Base-by-base conservation (phyloP, 2,888 invertebrate genomes). In the Acrocera orbiculus region DNA sequence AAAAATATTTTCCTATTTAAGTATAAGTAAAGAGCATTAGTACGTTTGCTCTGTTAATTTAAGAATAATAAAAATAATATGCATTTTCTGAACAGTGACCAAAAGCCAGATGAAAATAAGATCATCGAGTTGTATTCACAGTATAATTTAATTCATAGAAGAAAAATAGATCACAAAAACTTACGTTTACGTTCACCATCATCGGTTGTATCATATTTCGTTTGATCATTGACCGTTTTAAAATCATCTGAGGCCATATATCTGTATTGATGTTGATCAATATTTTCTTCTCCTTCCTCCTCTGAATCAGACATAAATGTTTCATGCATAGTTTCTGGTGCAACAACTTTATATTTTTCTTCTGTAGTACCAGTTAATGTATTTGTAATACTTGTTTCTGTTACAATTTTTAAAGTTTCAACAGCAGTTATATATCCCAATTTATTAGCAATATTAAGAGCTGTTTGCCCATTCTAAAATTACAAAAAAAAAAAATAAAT, bases 251-350 rank as follows among this genome's bases (percentile, higher is more conserved):
- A 75, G 37, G 78, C 80, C 73, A 82, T 74, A 61, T 81, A 81
- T 48, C 76, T 73, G 54, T 80, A 81, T 46, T 69, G 68, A 46
- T 69, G 70, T 45, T 73, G 71, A 54, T 81, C 78, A 51, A 56
- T 55, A n/a, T 53, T 46, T 53, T 67, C 56, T 76, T 89, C 90
- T 65, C 89, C 92, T 71, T 98, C 96, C 64, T 98, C 96, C 58
- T 98, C 98, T 1, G 93, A 95, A 61, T 99, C 98, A 15, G 92
- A 90, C 76, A 98, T 85, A 62, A 95, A 85, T 8, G 90, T 86
- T 61, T 98, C 98, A 59, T 95, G 95, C 87, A 99, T 92, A 44
- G 87, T 82, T 63, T 99, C 98, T 0, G 98, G 98, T 33, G 92
- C 87, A 42, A 92, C 82, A 32, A 98, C 92, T 61, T 86, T 81